Evolutionary conservation across 2,888 invertebrate species (phyloP).

Genomic region (Rhamphomyia laevipes): DNA sequence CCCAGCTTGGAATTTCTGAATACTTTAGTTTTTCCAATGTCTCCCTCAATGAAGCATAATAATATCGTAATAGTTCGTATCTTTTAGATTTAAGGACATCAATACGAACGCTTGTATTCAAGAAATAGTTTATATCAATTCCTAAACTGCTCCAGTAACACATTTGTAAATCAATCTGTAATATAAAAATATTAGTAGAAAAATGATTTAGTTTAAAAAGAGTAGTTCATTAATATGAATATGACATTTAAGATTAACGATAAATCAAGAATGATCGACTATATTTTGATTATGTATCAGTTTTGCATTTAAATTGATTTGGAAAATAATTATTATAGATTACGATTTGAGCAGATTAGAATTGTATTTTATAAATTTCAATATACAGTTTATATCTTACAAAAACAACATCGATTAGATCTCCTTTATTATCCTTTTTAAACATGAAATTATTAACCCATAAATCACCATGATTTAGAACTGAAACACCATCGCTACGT

Average conservation of each 20-base stretch:
- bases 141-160: slow-evolving; percentile 14
- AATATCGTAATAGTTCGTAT: slow-evolving; percentile 8
- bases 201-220: too few species aligned
- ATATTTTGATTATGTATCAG: too few species aligned
- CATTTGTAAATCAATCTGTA: slow-evolving; percentile 17
- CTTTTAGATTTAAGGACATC: slow-evolving; percentile 12
- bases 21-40: slow-evolving; percentile 14
- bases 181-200: too few species aligned
- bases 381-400: slow-evolving; percentile 31
- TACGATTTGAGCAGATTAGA: too few species aligned
- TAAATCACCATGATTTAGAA: slow-evolving; percentile 43
- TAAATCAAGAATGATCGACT: too few species aligned
- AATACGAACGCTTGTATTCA: slow-evolving; percentile 15
- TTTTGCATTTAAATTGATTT: too few species aligned
- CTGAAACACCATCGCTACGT: slow-evolving; percentile 19
- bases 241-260: too few species aligned
- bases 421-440: slow-evolving; percentile 25
- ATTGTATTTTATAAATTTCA: too few species aligned
- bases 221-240: too few species aligned
- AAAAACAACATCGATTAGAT: slow-evolving; percentile 33
- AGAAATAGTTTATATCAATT: slow-evolving; percentile 16
- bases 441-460: slow-evolving; percentile 45
- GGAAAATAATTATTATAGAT: too few species aligned
- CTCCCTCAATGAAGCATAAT: slow-evolving; percentile 9
- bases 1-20: slow-evolving; percentile 13